Evolutionary conservation across 2,888 invertebrate genomes (phyloP).

Genomic region (Pristionchus entomophagus): DNA sequence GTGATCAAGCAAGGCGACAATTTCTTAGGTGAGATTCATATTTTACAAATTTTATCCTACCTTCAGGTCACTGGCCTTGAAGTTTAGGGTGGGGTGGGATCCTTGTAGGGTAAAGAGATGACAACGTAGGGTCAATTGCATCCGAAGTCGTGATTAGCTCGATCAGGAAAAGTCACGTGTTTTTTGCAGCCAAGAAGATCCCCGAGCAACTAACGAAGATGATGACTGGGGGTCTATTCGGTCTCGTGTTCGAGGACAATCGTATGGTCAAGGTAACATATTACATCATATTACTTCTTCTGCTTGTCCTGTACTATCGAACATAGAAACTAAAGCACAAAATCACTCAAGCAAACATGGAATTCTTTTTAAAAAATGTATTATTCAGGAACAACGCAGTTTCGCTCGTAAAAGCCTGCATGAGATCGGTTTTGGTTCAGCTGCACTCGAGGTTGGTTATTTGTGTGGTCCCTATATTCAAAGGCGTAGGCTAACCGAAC

Average conservation of each 20-base stretch:
- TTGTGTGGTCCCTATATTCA: background rate
- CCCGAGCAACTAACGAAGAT: slow-evolving; percentile 17
- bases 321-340: background rate
- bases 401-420: background rate
- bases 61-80: too few species aligned
- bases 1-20: slow-evolving; percentile 13
- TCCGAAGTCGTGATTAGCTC: too few species aligned
- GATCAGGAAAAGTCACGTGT: background rate
- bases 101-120: too few species aligned
- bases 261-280: background rate
- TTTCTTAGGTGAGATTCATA: background rate
- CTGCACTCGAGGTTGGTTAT: background rate
- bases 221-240: background rate
- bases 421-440: slow-evolving; percentile 17
- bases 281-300: background rate
- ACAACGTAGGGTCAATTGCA: background rate
- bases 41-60: background rate
- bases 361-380: background rate
- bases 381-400: slow-evolving; percentile 8
- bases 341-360: background rate
- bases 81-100: too few species aligned
- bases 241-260: slow-evolving; percentile 1
- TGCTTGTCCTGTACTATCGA: background rate
- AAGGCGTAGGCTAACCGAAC: background rate
- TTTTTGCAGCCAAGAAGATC: background rate